A percentile compares a stretch with the other conserved stretches of the same genome.
Evolutionary conservation across 2,797 vertebrate species (phyloP).

Genomic region (Neomorphus geoffroyi): DNA sequence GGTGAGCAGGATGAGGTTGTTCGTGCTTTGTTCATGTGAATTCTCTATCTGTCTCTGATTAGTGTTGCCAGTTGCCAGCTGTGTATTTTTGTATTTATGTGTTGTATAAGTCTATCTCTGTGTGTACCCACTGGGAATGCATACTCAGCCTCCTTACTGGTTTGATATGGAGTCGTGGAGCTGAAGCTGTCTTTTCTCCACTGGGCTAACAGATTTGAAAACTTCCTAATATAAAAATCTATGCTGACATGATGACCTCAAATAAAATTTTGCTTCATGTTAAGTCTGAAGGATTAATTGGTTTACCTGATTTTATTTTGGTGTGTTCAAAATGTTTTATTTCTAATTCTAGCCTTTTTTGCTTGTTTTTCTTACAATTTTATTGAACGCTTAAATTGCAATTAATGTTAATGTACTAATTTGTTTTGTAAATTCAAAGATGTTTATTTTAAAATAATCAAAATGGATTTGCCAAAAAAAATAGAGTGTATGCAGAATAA

Average conservation of each 20-base stretch:
- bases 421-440: not conserved
- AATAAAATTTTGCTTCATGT: not conserved
- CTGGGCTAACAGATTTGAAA: not conserved
- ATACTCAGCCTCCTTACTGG: not conserved
- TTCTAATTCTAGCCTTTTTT: not conserved
- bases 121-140: rapidly evolving
- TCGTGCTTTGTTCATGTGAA: not conserved
- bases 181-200: not conserved
- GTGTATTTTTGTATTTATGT: not conserved
- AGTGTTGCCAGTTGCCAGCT: not conserved
- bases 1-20: not conserved
- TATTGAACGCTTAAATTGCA: not conserved
- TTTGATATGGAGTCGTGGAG: not conserved
- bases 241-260: not conserved
- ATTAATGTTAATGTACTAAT: not conserved
- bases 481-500: not conserved
- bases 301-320: not conserved
- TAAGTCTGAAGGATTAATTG: not conserved
- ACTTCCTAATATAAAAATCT: not conserved
- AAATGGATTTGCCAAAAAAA: not conserved
- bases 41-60: rapidly evolving
- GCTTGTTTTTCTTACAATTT: not conserved
- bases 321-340: not conserved
- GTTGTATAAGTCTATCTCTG: not conserved
- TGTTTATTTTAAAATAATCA: not conserved